Base-by-base conservation (phyloP, 1,140 invertebrate genomes). In the Danaus plexippus region DNA sequence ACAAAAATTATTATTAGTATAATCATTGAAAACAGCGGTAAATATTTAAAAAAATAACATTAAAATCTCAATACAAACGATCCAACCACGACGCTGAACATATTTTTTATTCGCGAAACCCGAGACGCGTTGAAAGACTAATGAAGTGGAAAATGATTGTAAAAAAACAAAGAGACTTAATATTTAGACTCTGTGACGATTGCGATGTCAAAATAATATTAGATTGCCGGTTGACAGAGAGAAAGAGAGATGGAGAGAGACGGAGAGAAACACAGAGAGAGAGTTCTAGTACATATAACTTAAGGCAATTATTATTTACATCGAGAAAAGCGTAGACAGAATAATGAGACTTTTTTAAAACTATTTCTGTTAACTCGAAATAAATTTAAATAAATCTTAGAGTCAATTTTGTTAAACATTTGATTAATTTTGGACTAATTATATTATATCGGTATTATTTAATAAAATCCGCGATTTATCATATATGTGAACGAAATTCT, bases 71-170 rank as follows among this genome's bases (percentile, higher is more conserved):
- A 41, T 51, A 32, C 15, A 15, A 15, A 57, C 42, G 43, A n/a
- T 13, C 47, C 50, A 7, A 43, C 54, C 11, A 32, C 43, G 15
- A 41, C 50, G 48, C 54, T 18, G 43, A 42, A n/a, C 11, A 47
- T 22, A 11, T 50, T 50, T 57, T 67, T 70, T 71, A 69, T 64
- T 52, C 56, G 59, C 66, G 73, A 64, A 71, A 75, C 66, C 56
- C 57, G 69, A 75, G 43, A 62, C 61, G 15, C 49, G 52, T 46
- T 59, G 44, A 43, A 10, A 60, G 54, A 59, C 67, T 67, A 73
- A 75, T 75, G 67, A 54, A 32, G 66, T 63, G 71, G 67, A 56
- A 73, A 71, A 63, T 15, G 55, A 47, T 55, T 13, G 47, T 22
- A 53, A 57, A 65, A 53, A 64, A 61, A 63, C 52, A 57, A 51